These are phyloP conservation scores for Penaeus monodon DNA, from an alignment of 2,888 invertebrate species.

Conservation along the genomic window DNA sequence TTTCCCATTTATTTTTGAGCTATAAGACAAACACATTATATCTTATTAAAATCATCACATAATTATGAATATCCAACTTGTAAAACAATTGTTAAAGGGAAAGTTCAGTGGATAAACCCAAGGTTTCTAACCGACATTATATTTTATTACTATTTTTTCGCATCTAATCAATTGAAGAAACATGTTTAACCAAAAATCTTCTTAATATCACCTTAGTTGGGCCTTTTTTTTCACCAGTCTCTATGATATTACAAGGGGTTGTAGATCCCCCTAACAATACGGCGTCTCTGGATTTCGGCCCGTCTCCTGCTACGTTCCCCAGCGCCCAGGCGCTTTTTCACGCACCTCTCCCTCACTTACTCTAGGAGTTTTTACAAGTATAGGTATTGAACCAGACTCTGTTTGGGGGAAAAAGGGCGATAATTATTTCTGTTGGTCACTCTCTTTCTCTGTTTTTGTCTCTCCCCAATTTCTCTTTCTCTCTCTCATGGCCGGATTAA, in stretches of 20 bases:
- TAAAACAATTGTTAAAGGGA: too few relatives aligned
- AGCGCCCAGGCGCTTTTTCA: conserved; percentile 73
- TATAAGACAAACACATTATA: too few relatives aligned
- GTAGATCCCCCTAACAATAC: conserved; percentile 70
- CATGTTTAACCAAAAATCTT: not conserved
- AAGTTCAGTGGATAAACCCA: too few relatives aligned
- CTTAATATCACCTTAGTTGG: not conserved
- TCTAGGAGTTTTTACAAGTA: conserved; percentile 70
- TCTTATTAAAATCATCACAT: too few relatives aligned
- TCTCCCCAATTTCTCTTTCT: too few relatives aligned
- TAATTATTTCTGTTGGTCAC: not conserved
- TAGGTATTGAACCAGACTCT: conserved; percentile 70
- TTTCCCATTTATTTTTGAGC: not conserved
- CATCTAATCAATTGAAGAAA: too few relatives aligned
- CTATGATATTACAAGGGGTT: conserved; percentile 64
- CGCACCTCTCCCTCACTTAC: conserved; percentile 69
- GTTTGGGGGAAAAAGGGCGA: not conserved
- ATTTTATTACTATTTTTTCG: too few relatives aligned
- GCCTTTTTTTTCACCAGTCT: not conserved
- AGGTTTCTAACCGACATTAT: too few relatives aligned
- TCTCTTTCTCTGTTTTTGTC: too few relatives aligned
- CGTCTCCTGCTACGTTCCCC: conserved; percentile 73
- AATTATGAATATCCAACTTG: too few relatives aligned
- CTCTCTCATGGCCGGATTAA: too few relatives aligned
- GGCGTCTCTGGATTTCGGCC: conserved; percentile 69